Base-by-base conservation (phyloP, 2,888 invertebrate genomes). In the Frankliniella fusca region DNA sequence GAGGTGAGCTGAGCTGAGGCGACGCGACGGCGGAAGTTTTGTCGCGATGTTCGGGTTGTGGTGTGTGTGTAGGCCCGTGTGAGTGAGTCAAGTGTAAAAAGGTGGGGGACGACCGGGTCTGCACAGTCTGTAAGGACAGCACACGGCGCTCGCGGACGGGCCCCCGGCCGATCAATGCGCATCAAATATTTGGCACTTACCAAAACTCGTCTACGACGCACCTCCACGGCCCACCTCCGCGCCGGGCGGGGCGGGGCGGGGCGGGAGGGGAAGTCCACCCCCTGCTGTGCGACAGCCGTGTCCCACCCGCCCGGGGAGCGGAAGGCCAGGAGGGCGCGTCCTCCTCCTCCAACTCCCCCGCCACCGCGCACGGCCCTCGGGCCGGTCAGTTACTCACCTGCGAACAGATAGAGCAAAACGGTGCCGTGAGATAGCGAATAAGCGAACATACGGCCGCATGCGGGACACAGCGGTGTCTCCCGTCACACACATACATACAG, bases 171-270 rank as follows among this genome's bases (percentile, higher is more conserved):
- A 76, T 76, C 70, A 76, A 76, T 76, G 70, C 70, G 70, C 70
- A 76, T 76, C 70, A 76, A 76, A 76, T 76, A 76, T 76, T 76
- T 76, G 70, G 23, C 70, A 76, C 70, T 76, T 76, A 76, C 70
- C 70, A 27, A 76, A 76, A 76, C 70, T 76, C 70, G 38, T 38
- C 38, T 38, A 38, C 38, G 70, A 76, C 70, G 70, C 70, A 76
- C 70, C 70, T 76, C 27, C 70, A 27, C 70, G 27, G 70, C 70
- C 70, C 70, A 23, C 70, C 23, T 27, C 61, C 15, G 12, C 18
- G 7, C 61, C 70, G 9, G 12, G 70, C 9, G 23, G 61, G 61
- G 61, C 61, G 61, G 70, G 70, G 70, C 70, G 70, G 70, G 10
- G 23, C 27, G 12, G 70, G 27, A 8, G 70, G 70, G 23, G 70